Base-by-base conservation (phyloP, 2,888 invertebrate genomes). In the Pimpla rufipes region DNA sequence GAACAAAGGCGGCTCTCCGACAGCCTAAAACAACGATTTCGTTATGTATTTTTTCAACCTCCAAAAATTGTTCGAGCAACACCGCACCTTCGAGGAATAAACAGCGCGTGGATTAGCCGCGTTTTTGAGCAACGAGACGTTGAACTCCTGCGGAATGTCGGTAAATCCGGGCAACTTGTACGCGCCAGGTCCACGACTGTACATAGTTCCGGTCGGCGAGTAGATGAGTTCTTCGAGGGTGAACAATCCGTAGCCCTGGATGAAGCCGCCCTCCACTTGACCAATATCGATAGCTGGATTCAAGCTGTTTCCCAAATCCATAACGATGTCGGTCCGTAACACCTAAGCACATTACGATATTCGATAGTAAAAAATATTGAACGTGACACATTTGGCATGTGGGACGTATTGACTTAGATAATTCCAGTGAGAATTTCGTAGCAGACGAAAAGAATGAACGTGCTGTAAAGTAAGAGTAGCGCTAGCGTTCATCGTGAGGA, bases 231-330 rank as follows among this genome's bases (percentile, higher is more conserved):
- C 98, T 93, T 99, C 99, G 90, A 99, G 94, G 0, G 97, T 97
- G 90, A 97, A 98, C 77, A 99, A 93, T 0, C 99, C 99, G 90
- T 98, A 98, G 0, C 99, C 99, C 95, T 99, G 98, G 91, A 98
- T 95, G 90, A 98, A 99, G 0, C 95, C 99, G 2, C 99, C 99
- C 94, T 99, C 99, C 16, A 99, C 96, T 94, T 99, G 99, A 0
- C 99, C 99, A 88, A 99, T 97, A 90, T 99, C 99, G 85, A 99
- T 98, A 0, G 99, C 98, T 3, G 99, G 99, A 93, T 99, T 99
- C 75, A 99, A 94, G 93, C 98, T 98, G 88, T 97, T 96, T 0
- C 99, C 99, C 87, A 99, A 95, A 94, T 99, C 99, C 99, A 99
- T 99, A 0, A 99, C 98, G 88, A 99, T 98, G 90, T 99, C 98